These are phyloP conservation scores for Taenaris catops DNA, from an alignment of 2,888 invertebrate genomes.

Conservation along the genomic window DNA sequence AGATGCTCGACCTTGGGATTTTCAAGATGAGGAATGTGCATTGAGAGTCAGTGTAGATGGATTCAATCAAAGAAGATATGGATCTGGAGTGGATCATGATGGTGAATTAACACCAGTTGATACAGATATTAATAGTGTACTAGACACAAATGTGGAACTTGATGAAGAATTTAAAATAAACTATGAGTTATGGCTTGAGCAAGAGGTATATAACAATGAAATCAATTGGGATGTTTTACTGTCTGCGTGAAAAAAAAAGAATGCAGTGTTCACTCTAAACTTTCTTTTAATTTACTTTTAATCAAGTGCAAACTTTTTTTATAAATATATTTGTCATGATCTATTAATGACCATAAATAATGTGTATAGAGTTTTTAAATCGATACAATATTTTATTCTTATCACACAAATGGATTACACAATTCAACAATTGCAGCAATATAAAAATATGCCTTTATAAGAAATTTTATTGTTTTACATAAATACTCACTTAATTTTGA, in stretches of 20 bases:
- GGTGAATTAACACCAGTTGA: slow-evolving; percentile 85
- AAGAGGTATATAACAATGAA: slow-evolving; percentile 95
- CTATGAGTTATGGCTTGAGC: slow-evolving; percentile 97
- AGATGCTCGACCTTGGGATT: slow-evolving; percentile 99
- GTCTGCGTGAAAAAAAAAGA: slow-evolving; percentile 17
- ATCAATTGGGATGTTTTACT: slow-evolving; percentile 28
- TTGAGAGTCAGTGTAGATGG: slow-evolving; percentile 96
- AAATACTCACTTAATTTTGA: too few species aligned
- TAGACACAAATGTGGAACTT: slow-evolving; percentile 88
- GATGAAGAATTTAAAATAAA: slow-evolving; percentile 96
- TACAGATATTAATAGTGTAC: slow-evolving; percentile 89
- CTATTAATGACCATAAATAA: slow-evolving; percentile 3
- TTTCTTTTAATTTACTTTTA: slow-evolving; percentile 9
- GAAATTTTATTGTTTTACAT: too few species aligned
- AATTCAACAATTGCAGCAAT: too few species aligned
- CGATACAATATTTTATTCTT: neutral
- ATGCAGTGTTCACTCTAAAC: slow-evolving; percentile 7
- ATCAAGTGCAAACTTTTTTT: slow-evolving; percentile 15
- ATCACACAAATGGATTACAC: too few species aligned
- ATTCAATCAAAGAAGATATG: slow-evolving; percentile 96
- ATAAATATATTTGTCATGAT: slow-evolving; percentile 2
- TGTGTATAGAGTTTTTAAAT: slow-evolving; percentile 7
- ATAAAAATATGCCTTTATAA: too few species aligned
- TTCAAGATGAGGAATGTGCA: slow-evolving; percentile 97
- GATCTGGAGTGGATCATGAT: slow-evolving; percentile 73